Base-by-base conservation (phyloP, 2,797 vertebrate species). In the Discoglossus pictus region DNA sequence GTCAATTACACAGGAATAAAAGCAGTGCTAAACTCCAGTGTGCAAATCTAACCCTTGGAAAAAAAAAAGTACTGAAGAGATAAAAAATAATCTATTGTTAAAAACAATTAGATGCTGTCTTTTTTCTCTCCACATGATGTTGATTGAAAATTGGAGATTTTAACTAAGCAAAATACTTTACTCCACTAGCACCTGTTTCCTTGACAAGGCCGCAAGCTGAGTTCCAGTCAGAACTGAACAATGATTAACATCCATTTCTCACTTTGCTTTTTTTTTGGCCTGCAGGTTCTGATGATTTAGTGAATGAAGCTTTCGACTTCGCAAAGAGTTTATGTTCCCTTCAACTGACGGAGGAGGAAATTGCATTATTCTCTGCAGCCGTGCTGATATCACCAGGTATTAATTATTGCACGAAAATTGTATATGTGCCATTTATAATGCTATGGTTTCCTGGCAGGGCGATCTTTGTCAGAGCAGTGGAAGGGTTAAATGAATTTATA, bases 351-450 rank as follows among this genome's bases (percentile, higher is more conserved):
- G 97, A 99, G 71, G 97, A 99, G 75, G 97, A 99, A 83, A 98
- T 99, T 71, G 97, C 96, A 59, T 91, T 99, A 85, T 99, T 99
- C 89, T 98, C 96, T 25, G 98, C 97, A 73, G 96, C 97, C 58
- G 97, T 99, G 65, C 93, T 99, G 71, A 97, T 99, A 89, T 99
- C 97, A 76, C 96, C 97, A 93, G 96, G 97, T 99, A 83, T 77
- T 44, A 40, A 31, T 27, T n/a, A 6, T 15, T 1, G 10, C 6
- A 18, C 15, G 4, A 31, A 8, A 4, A 4, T 4, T 31, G 27
- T 4, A 8, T 31, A 31, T 31, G 8, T 31, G 4, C 27, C 27
- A 31, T 31, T 31, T 31, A 31, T 31, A n/a, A n/a, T n/a, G n/a
- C n/a, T n/a, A n/a, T 31, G 27, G 27, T 31, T 31, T n/a, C n/a